Conservation (phyloP, 1,140 invertebrate genomes). For the Daktulosphaira vitifoliae region DNA sequence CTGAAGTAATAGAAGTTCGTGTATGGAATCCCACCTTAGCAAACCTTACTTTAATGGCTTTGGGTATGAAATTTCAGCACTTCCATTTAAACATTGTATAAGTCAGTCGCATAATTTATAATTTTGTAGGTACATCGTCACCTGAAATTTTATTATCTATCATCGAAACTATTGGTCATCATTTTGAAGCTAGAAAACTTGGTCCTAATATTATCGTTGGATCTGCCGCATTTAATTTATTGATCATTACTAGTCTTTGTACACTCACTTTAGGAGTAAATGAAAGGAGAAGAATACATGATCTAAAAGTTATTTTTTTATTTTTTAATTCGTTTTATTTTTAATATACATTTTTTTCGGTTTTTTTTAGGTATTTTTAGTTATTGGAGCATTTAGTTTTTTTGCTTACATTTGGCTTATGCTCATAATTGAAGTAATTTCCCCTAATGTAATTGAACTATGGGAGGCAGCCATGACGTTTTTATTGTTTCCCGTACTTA, state of each 20-base stretch:
- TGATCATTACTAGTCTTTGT: conserved; percentile 53
- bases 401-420: conserved; percentile 60
- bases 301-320: conserved; percentile 46
- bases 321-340: too few species aligned
- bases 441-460: conserved; percentile 49
- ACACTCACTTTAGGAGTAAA: conserved; percentile 48
- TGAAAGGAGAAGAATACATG: conserved; percentile 47
- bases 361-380: conserved; percentile 48
- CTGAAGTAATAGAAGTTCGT: conserved; percentile 42
- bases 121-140: conserved; percentile 41
- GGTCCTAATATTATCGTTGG: conserved; percentile 61
- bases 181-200: conserved; percentile 49
- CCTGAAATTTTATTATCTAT: conserved; percentile 57
- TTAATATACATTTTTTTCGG: not conserved
- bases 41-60: conserved; percentile 60
- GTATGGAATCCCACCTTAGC: conserved; percentile 60
- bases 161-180: conserved; percentile 53
- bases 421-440: conserved; percentile 47
- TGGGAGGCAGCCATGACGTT: conserved; percentile 58
- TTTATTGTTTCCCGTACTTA: conserved; percentile 51
- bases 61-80: conserved; percentile 49
- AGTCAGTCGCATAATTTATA: not conserved
- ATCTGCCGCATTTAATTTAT: conserved; percentile 56
- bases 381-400: conserved; percentile 51
- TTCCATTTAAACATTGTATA: too few species aligned